Evolutionary conservation across 2,797 vertebrate genomes (phyloP).

Genomic region (Coranthus polyacanthus): DNA sequence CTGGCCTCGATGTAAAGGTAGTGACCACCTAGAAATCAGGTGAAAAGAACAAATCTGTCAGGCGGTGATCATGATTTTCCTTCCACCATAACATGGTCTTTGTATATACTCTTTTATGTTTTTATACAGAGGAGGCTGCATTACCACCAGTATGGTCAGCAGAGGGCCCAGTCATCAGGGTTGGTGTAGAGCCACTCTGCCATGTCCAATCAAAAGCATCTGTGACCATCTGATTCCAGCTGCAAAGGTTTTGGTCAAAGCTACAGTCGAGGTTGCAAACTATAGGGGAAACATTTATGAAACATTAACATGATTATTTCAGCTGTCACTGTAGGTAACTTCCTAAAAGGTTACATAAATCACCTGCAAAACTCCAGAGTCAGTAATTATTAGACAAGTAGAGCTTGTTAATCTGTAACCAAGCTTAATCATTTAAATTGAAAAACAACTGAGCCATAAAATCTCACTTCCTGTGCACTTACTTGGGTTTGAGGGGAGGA

Average conservation of each 20-base stretch:
- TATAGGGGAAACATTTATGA: conserved; percentile 45
- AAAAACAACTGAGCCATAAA: conserved; percentile 28
- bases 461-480: conserved; percentile 24
- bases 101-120: background rate
- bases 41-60: background rate
- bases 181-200: conserved; percentile 76
- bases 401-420: conserved; percentile 52
- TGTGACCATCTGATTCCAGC: conserved; percentile 78
- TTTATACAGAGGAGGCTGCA: background rate
- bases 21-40: conserved; percentile 67
- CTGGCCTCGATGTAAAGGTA: conserved; percentile 81
- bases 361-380: background rate
- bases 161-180: conserved; percentile 77
- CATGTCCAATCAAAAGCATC: conserved; percentile 85
- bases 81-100: background rate
- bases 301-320: background rate
- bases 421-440: conserved; percentile 7
- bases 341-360: background rate
- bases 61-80: background rate
- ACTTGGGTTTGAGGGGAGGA: conserved; percentile 45
- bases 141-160: conserved; percentile 82
- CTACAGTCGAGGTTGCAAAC: conserved; percentile 64
- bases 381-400: background rate
- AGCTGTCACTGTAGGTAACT: background rate
- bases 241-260: conserved; percentile 63